Evolutionary conservation across 1,140 invertebrate genomes (phyloP).

Genomic region (Nylanderia fulva): DNA sequence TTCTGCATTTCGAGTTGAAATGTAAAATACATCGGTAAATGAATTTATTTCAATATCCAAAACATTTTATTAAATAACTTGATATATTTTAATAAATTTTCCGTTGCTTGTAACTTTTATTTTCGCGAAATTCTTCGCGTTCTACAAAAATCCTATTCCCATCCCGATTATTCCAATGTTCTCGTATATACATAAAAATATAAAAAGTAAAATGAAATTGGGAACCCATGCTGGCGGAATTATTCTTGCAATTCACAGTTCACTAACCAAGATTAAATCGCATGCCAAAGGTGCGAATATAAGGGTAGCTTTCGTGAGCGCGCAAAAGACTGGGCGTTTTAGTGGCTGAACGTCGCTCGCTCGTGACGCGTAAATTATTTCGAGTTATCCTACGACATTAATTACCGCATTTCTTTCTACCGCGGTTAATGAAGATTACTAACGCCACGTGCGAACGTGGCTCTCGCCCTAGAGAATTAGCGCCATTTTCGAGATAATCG

Average conservation of each 20-base stretch:
- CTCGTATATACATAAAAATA: neutral
- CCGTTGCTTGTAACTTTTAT: neutral
- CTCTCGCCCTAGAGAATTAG: neutral
- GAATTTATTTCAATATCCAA: neutral
- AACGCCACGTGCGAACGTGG: conserved; percentile 19
- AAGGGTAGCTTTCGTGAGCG: too few species aligned
- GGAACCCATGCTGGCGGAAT: neutral
- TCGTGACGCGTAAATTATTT: conserved; percentile 53
- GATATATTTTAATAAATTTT: neutral
- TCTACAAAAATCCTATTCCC: neutral
- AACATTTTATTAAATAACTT: neutral
- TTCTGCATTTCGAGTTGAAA: neutral
- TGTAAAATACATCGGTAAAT: neutral
- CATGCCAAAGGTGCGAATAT: neutral
- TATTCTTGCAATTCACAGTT: conserved; percentile 20
- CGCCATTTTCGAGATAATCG: conserved; percentile 52
- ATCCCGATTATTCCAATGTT: neutral
- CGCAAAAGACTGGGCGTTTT: conserved; percentile 18
- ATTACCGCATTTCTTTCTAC: conserved; percentile 51
- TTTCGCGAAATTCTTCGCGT: neutral
- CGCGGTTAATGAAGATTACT: conserved; percentile 53
- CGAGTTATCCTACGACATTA: conserved; percentile 53
- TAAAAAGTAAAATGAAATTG: neutral
- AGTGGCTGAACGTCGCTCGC: conserved; percentile 11
- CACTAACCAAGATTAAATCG: conserved; percentile 21